Conservation (phyloP, 2,888 invertebrate genomes). For the Eristalinus sepulchralis region DNA sequence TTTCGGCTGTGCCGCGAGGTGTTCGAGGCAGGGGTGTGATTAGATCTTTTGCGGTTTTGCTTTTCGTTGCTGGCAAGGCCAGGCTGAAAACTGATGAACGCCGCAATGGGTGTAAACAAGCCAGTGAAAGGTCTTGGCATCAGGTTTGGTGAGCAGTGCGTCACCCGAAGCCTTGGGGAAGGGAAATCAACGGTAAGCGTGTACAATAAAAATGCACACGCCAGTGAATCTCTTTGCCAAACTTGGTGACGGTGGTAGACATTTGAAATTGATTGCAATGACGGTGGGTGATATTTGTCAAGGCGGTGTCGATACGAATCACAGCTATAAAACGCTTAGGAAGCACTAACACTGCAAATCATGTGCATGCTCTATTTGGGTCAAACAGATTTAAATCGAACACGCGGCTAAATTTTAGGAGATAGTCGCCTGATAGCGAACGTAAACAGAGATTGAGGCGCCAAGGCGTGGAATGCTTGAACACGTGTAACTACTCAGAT, state of each 20-base stretch:
- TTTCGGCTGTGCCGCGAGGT: slow-evolving; percentile 20
- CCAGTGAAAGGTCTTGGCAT: background rate
- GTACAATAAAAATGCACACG: slow-evolving; percentile 6
- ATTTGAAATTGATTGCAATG: background rate
- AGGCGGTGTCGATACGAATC: background rate
- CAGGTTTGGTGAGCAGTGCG: slow-evolving; percentile 22
- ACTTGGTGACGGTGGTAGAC: background rate
- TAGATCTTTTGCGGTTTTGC: slow-evolving; percentile 2
- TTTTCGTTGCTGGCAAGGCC: slow-evolving; percentile 7
- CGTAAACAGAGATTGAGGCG: too few relatives aligned
- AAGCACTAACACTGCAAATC: background rate
- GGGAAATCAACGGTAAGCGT: slow-evolving; percentile 3
- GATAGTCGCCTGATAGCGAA: background rate
- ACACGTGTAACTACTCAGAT: too few relatives aligned
- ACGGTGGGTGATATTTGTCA: background rate
- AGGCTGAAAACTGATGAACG: background rate
- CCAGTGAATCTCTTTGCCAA: background rate
- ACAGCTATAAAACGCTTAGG: background rate
- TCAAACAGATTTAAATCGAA: background rate
- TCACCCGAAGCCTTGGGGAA: slow-evolving; percentile 24
- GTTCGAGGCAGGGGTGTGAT: slow-evolving; percentile 8
- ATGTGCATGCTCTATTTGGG: background rate
- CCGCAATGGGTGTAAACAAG: background rate
- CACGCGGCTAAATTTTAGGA: background rate
- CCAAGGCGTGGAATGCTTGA: too few relatives aligned